Evolutionary conservation across 92 coral and sea anemone species (phyloP), one percentile per base, ranked within the genome.

Genomic region (Porites divaricata): DNA sequence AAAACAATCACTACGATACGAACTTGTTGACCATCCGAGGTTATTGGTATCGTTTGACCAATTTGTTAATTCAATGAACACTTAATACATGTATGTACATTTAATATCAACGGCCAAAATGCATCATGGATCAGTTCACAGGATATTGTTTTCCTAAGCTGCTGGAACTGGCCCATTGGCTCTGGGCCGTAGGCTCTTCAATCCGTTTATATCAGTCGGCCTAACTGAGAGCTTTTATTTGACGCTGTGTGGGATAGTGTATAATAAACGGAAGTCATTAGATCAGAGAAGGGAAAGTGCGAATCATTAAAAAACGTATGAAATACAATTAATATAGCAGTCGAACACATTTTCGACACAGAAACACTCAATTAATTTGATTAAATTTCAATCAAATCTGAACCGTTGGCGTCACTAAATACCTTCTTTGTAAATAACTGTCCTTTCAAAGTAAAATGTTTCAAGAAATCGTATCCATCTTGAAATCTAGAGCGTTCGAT

Each of bases 261-360:
- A 48, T 53, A 19, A 68, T 26, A 23, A 80, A 57, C 85, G 85
- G 85, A 80, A 80, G 76, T 57, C 28, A 56, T 80, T 80, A 80
- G 41, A 51, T 70, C 45, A 19, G 23, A 69, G 76, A 58, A 80
- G 76, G 68, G 54, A 68, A 77, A 62, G 70, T 62, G 20, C 70
- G 54, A 62, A 53, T 67, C 19, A 53, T 69, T 58, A 69, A 1
- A 80, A 19, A 25, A n/a, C 24, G 56, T 35, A 28, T 53, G 57
- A 11, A 17, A 54, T 56, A 57, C 41, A 20, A 12, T 35, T 35
- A 35, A 35, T 35, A 4, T 35, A 4, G 45, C 57, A 68, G n/a
- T 56, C 50, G 53, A 13, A 68, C 24, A 21, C 28, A 28, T 17
- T 17, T 19, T 16, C 41, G 61, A 79, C 11, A 50, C 41, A 9